Evolutionary conservation across 2,797 vertebrate genomes (phyloP), one percentile per base, ranked within the genome.

Genomic region (Smutsia temminckii): DNA sequence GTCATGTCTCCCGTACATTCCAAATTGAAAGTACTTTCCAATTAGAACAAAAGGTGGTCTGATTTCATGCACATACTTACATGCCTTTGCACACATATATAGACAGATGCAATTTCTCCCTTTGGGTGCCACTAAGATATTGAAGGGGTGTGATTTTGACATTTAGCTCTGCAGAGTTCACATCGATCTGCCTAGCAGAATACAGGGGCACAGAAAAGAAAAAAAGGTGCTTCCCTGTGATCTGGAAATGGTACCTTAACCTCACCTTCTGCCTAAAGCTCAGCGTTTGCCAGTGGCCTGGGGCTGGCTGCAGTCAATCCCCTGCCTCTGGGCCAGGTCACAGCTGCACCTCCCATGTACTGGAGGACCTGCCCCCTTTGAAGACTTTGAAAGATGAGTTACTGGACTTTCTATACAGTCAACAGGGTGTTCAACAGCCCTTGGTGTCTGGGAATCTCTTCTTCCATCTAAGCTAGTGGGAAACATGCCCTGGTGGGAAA

Each of bases 21-120:
- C 37, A 11, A 18, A 23, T 0, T 13, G 29, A 77, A 80, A 72
- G 29, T 20, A 21, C 72, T 27, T 80, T 55, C 42, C 37, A 75
- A 34, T 25, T 86, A 1, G 8, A 55, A 68, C 37, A 46, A 8
- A 4, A 16, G 12, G 53, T 27, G 10, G 40, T 9, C 6, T 55
- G 32, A 53, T 13, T 61, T 40, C 25, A 55, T 2, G 68, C n/a
- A 72, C 23, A 64, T 7, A 46, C 21, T 49, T 2, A 25, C 14
- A 46, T 11, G 10, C 3, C n/a, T 0, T 5, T 4, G 13, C 5
- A 20, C 2, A 72, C 2, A 40, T 9, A 78, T 1, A 11, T 2
- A 64, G 11, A 32, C 40, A 49, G 14, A 32, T 49, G n/a, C 2
- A 29, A 0, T 51, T 46, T 17, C 46, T 12, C n/a, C 55, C 40